Evolutionary conservation across 2,797 vertebrate species (phyloP), one percentile per base, ranked within the genome.

Genomic region (Tamandua tetradactyla): DNA sequence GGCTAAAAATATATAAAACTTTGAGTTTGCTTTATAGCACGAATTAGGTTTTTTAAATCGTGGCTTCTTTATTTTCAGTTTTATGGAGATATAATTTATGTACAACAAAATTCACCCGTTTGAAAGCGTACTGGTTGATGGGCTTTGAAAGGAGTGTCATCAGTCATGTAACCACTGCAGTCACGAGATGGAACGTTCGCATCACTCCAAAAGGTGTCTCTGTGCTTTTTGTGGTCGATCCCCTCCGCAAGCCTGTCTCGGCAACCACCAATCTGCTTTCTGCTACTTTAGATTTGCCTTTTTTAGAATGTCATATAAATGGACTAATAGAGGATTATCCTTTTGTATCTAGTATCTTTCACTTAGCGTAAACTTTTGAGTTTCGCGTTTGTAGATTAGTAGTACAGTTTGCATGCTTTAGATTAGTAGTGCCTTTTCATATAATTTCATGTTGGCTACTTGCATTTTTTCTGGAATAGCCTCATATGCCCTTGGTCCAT

Each of bases 281-380:
- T 42, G 44, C 62, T 35, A 23, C 30, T 23, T 17, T 35, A 55
- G n/a, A 10, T 88, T 57, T 85, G 62, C 23, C 40, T 85, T 88
- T 82, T 78, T 72, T 52, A 35, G 37, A 59, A 35, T 47, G 32
- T 92, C 30, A 71, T 4, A n/a, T 18, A 27, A 75, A 57, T 52
- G 30, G 55, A 57, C n/a, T 62, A 27, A 20, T 47, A 14, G 9
- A 20, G 12, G n/a, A 18, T 7, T 23, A 42, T 72, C 25, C 37
- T 71, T 75, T 72, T 68, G 14, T 42, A 57, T 64, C 44, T 66
- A 52, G 30, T 1, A 75, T 76, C 44, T 93, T 93, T 72, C 61
- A 86, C 37, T 72, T 85, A 80, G 75, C 74, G 71, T 27, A 68
- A n/a, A 47, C 40, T 82, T 91, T 49, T 72, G 89, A 94, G 83